phyloP scores from a whole-genome alignment of 1,140 invertebrate genomes.

The Prorops nasuta region DNA sequence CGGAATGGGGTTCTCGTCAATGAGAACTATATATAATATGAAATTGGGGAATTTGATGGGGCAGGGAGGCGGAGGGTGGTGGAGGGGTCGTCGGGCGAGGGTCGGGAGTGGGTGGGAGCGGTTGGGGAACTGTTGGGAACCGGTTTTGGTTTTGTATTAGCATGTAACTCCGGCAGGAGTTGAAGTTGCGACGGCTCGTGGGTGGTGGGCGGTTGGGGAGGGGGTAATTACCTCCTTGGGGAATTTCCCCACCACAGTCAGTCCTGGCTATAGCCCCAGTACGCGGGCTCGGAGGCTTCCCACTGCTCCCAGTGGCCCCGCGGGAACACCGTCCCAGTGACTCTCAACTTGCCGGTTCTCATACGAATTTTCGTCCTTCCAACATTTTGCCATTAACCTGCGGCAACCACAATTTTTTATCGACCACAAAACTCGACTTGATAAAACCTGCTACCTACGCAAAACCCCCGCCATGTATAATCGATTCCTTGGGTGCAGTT shows the following conservation, averaged over 20 bases:
- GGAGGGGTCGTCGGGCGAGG: slow-evolving; percentile 5
- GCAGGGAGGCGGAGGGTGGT: slow-evolving; percentile 2
- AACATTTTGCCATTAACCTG: neutral
- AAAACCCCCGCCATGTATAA: neutral
- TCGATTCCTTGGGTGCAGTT: neutral
- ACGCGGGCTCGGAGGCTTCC: slow-evolving; percentile 43
- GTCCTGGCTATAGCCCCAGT: slow-evolving; percentile 39
- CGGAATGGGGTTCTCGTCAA: too few species aligned
- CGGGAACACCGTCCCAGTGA: slow-evolving; percentile 38
- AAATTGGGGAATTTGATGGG: slow-evolving; percentile 17
- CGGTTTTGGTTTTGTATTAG: slow-evolving; percentile 53
- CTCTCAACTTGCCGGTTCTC: too few species aligned
- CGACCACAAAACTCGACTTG: neutral
- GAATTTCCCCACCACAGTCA: slow-evolving; percentile 34
- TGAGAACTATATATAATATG: too few species aligned
- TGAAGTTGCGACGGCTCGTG: slow-evolving; percentile 49
- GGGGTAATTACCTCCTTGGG: slow-evolving; percentile 53
- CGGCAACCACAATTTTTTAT: neutral
- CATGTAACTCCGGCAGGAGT: slow-evolving; percentile 52
- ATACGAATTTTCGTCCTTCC: slow-evolving; percentile 20
- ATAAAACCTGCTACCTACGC: neutral
- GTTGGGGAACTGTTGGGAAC: slow-evolving; percentile 37
- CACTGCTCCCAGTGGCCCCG: slow-evolving; percentile 44
- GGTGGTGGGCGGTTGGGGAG: slow-evolving; percentile 31
- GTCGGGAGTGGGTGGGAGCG: slow-evolving; percentile 1